phyloP scores from a whole-genome alignment of 2,888 invertebrate genomes.

The Mechanitis mazaeus region DNA sequence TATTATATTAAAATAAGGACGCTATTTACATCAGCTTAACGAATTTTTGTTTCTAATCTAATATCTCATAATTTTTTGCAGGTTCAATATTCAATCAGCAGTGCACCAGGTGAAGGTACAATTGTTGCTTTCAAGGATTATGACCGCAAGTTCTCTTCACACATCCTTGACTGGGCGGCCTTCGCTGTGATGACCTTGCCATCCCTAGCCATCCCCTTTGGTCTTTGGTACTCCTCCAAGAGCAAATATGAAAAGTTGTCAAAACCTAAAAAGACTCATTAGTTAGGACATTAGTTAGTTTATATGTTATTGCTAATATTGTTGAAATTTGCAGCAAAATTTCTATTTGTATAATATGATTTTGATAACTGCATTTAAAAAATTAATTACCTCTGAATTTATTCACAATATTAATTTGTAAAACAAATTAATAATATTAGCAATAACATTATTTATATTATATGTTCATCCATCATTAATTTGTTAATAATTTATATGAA shows the following conservation, averaged over 20 bases:
- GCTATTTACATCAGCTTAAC: no score
- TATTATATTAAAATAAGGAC: no score
- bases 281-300: constrained; percentile 40
- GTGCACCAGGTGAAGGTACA: constrained; percentile 96
- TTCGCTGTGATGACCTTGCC: constrained; percentile 98
- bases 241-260: constrained; percentile 92
- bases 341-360: no score
- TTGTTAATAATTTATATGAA: constrained; percentile 67
- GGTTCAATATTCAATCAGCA: constrained; percentile 84
- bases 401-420: neutral
- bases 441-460: constrained; percentile 36
- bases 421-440: constrained; percentile 40
- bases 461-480: constrained; percentile 48
- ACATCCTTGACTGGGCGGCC: constrained; percentile 97
- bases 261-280: constrained; percentile 82
- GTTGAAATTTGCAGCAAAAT: constrained; percentile 18
- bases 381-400: neutral
- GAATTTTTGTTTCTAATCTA: no score
- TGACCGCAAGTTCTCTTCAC: constrained; percentile 97
- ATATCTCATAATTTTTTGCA: constrained; percentile 50
- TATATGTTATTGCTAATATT: constrained; percentile 47
- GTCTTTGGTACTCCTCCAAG: constrained; percentile 96
- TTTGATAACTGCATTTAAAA: no score
- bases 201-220: constrained; percentile 94
- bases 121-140: constrained; percentile 95